Conservation (phyloP, 1,140 invertebrate genomes). For the Druon quercuslanigerum region DNA sequence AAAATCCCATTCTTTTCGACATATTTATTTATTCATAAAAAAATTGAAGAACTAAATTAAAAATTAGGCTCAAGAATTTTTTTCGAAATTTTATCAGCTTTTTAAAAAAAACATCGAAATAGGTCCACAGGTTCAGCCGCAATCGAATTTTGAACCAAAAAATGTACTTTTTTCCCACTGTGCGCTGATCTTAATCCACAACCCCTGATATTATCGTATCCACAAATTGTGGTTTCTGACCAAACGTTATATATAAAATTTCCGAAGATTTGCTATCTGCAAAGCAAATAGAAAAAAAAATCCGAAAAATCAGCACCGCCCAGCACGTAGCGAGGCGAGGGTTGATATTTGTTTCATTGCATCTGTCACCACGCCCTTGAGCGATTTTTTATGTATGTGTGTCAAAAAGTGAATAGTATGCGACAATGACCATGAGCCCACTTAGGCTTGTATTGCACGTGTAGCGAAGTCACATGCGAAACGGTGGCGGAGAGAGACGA, state of each 20-base stretch:
- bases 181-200: no score
- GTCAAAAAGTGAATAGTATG: constrained; percentile 38
- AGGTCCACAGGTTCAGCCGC: no score
- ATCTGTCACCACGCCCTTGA: constrained; percentile 73
- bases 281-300: constrained; percentile 56
- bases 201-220: constrained; percentile 28
- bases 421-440: constrained; percentile 23
- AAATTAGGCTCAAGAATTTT: no score
- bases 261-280: constrained; percentile 53
- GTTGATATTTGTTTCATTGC: constrained; percentile 64
- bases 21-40: no score
- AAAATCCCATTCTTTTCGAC: no score
- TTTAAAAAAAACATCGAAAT: no score
- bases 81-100: no score
- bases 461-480: constrained; percentile 55
- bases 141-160: no score
- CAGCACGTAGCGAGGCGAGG: constrained; percentile 58
- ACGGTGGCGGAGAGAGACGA: constrained; percentile 37
- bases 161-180: no score
- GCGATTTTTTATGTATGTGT: constrained; percentile 37
- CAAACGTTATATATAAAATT: not conserved
- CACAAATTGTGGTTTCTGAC: constrained; percentile 29
- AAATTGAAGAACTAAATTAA: no score
- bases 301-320: constrained; percentile 61
- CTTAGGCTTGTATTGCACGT: constrained; percentile 51